Conservation (phyloP, 2,888 invertebrate genomes). For the Buathra laborator region DNA sequence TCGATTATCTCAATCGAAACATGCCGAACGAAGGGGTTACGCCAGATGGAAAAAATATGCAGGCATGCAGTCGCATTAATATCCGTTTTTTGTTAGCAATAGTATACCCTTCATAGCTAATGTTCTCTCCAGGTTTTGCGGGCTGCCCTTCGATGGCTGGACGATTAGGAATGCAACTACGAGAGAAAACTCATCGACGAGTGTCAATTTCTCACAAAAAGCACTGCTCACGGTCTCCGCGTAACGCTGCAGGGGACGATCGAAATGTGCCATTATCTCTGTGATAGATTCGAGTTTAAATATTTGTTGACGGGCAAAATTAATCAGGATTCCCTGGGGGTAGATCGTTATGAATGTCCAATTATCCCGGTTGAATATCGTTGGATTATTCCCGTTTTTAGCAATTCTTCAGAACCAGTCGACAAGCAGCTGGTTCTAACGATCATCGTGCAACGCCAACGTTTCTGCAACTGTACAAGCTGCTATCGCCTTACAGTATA, state of each 20-base stretch:
- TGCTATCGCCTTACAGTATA: background rate
- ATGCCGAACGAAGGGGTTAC: background rate
- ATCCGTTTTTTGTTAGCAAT: background rate
- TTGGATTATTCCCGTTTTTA: background rate
- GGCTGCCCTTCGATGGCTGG: slow-evolving; percentile 19
- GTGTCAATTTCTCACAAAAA: slow-evolving; percentile 9
- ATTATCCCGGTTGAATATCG: too few species aligned
- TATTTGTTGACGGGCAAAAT: slow-evolving; percentile 20
- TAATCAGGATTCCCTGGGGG: slow-evolving; percentile 37
- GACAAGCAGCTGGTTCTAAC: background rate
- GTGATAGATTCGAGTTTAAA: background rate
- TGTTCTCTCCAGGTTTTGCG: background rate
- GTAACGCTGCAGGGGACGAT: slow-evolving; percentile 23
- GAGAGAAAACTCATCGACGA: background rate
- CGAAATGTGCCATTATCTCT: slow-evolving; percentile 4
- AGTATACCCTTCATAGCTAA: background rate
- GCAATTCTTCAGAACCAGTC: background rate
- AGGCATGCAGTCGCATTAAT: background rate
- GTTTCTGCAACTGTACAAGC: background rate
- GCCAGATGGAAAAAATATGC: background rate
- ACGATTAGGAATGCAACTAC: slow-evolving; percentile 13
- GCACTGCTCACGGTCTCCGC: slow-evolving; percentile 21
- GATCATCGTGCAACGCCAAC: background rate
- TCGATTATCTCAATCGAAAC: background rate
- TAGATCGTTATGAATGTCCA: background rate